Percentiles rank a stretch among this genome's conserved stretches.
Evolutionary conservation across 1,140 invertebrate species (phyloP).

Genomic region (Armadillidium nasatum): DNA sequence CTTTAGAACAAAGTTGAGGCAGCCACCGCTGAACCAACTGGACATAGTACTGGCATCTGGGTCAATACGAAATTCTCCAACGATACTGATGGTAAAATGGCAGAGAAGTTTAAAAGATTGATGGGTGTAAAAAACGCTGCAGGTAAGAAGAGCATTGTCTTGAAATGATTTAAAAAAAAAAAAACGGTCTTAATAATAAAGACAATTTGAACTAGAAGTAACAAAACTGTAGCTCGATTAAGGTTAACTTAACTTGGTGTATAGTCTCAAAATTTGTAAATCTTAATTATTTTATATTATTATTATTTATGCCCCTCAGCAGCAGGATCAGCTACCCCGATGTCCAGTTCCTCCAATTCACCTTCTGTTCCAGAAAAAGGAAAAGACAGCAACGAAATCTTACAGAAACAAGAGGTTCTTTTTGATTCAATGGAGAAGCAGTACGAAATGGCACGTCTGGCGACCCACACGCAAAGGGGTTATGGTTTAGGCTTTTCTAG

Average conservation of each 20-base stretch:
- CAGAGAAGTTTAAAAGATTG: slow-evolving; percentile 53
- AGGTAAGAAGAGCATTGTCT: slow-evolving; percentile 1
- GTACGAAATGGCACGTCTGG: slow-evolving; percentile 56
- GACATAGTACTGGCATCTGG: slow-evolving; percentile 31
- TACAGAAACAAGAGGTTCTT: slow-evolving; percentile 51
- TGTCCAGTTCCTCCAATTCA: too few relatives aligned
- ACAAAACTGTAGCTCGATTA: too few relatives aligned
- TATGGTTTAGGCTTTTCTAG: slow-evolving; percentile 54
- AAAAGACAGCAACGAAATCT: not conserved
- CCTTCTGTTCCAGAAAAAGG: not conserved
- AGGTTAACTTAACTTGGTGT: too few relatives aligned
- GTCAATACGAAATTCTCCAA: slow-evolving; percentile 47
- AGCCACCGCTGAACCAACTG: too few relatives aligned
- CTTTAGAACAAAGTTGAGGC: too few relatives aligned
- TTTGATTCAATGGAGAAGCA: slow-evolving; percentile 55
- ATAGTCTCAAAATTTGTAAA: too few relatives aligned
- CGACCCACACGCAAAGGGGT: slow-evolving; percentile 57
- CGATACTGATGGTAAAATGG: slow-evolving; percentile 51
- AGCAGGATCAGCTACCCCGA: not conserved
- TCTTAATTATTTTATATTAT: too few relatives aligned
- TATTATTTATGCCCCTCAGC: not conserved
- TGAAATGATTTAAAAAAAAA: too few relatives aligned
- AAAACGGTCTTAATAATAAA: too few relatives aligned
- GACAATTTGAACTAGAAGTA: too few relatives aligned
- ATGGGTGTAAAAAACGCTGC: slow-evolving; percentile 53